phyloP scores from a whole-genome alignment of 2,888 invertebrate genomes.

The Tenthredo amoena region DNA sequence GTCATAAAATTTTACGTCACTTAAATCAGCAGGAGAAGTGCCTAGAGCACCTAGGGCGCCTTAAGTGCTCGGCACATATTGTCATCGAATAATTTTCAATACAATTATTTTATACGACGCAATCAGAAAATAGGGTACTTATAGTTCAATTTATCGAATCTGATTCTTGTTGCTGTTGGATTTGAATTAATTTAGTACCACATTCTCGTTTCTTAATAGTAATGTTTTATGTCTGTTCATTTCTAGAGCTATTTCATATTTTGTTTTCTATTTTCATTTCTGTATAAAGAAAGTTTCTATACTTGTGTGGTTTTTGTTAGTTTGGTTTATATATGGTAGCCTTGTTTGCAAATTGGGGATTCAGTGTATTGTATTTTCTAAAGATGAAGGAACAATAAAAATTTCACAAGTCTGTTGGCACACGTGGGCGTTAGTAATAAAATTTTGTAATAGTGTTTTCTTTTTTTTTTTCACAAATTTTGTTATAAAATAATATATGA shows the following conservation, averaged over 20 bases:
- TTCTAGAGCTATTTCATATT: background rate
- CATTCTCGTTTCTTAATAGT: background rate
- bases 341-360: background rate
- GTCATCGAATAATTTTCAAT: background rate
- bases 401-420: background rate
- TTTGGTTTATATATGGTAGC: background rate
- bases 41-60: background rate
- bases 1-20: background rate
- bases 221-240: background rate
- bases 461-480: background rate
- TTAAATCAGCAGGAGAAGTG: slow-evolving; percentile 4
- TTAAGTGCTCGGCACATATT: background rate
- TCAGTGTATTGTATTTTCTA: slow-evolving; percentile 16
- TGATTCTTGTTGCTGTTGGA: background rate
- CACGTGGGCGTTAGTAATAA: background rate
- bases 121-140: background rate
- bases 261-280: background rate
- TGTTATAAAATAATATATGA: background rate
- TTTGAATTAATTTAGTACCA: background rate
- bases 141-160: background rate
- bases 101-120: background rate
- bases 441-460: background rate
- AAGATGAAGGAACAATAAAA: background rate
- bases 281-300: background rate
- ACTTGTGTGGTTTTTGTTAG: background rate